Conservation (phyloP, 2,888 invertebrate species). For the Sminthurides aquaticus region DNA sequence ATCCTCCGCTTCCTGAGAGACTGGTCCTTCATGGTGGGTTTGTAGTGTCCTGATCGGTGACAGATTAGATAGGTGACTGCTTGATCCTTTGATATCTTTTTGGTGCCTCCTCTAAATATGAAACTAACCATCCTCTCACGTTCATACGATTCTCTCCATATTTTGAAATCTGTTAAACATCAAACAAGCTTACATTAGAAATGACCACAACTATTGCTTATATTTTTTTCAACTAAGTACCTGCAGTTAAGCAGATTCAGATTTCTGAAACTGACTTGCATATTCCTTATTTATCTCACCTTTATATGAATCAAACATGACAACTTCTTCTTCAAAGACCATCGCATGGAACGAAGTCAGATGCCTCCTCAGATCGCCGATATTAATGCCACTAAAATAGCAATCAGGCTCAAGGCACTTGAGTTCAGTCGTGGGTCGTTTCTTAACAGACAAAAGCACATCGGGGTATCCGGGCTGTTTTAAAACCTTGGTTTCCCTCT, state of each 20-base stretch:
- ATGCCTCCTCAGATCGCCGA: conserved; percentile 37
- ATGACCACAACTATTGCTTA: too few relatives aligned
- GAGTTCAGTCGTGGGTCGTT: conserved; percentile 25
- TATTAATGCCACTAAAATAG: conserved; percentile 26
- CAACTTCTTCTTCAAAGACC: conserved; percentile 33
- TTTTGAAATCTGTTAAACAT: conserved; percentile 32
- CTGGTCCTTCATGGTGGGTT: conserved; percentile 37
- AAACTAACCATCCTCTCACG: conserved; percentile 40
- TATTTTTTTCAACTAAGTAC: too few relatives aligned
- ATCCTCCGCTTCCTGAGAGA: conserved; percentile 36
- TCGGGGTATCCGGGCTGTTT: neutral
- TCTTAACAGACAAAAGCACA: neutral
- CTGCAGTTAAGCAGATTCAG: too few relatives aligned
- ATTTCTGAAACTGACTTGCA: too few relatives aligned
- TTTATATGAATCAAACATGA: conserved; percentile 24
- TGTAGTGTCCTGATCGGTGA: conserved; percentile 41
- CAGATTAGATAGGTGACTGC: conserved; percentile 42
- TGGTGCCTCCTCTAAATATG: conserved; percentile 42
- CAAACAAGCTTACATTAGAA: too few relatives aligned
- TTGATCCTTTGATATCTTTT: conserved; percentile 38
- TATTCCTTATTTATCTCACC: conserved; percentile 15
- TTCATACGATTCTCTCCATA: conserved; percentile 39
- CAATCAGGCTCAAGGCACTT: conserved; percentile 38
- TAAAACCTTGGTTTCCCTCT: neutral
- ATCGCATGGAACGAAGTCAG: conserved; percentile 25